Conservation (phyloP, 2,113 vertebrate genomes). For the Microtus ochrogaster region DNA sequence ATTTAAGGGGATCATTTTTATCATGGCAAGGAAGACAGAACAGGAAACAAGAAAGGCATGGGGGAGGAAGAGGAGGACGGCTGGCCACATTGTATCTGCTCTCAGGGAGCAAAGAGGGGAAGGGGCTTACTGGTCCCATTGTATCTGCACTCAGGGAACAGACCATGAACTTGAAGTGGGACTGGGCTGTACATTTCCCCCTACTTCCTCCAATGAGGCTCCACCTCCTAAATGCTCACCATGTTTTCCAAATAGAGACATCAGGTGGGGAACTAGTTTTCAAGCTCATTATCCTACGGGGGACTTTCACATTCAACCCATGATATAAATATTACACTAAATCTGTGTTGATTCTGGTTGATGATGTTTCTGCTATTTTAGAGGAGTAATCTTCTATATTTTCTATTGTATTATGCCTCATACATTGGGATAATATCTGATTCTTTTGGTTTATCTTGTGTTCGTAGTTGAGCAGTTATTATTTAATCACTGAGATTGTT, state of each 20-base stretch:
- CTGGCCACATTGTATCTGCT: neutral
- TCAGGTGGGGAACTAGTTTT: neutral
- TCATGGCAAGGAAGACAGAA: neutral
- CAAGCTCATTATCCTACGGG: neutral
- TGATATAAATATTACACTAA: neutral
- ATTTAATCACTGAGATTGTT: neutral
- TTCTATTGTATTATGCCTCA: neutral
- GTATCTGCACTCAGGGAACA: neutral
- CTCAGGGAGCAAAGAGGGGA: neutral
- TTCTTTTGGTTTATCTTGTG: neutral
- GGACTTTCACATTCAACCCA: neutral
- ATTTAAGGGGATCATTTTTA: neutral
- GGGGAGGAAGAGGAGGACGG: neutral
- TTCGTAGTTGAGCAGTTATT: neutral
- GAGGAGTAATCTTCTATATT: neutral
- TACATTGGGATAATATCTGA: no score
- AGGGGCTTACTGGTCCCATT: neutral
- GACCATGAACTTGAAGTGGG: neutral
- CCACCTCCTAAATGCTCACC: neutral
- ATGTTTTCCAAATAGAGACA: neutral
- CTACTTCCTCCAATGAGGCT: neutral
- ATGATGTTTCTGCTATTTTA: slow-evolving; percentile 3
- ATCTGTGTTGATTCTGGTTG: neutral
- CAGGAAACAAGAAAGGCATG: neutral
- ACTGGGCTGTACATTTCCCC: neutral